phyloP scores from a whole-genome alignment of 2,888 invertebrate species.

The Catocala fraxini region DNA sequence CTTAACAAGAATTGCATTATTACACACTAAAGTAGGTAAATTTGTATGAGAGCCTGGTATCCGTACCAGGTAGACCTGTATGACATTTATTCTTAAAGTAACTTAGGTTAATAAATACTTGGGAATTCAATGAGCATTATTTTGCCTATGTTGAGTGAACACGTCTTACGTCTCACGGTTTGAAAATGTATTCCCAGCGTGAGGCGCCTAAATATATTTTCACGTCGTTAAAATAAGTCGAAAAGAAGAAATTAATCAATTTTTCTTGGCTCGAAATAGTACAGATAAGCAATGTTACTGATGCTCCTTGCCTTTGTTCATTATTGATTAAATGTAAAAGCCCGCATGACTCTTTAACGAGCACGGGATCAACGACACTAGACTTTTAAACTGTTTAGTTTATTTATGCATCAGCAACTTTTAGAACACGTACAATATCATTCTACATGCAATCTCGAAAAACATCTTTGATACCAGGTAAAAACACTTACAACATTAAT shows the following conservation, averaged over 20 bases:
- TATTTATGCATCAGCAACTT: neutral
- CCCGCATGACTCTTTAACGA: constrained; percentile 49
- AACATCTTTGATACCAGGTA: too few relatives aligned
- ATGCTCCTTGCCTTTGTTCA: constrained; percentile 20
- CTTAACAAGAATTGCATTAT: too few relatives aligned
- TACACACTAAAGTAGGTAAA: too few relatives aligned
- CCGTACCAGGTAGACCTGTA: too few relatives aligned
- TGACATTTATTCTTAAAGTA: too few relatives aligned
- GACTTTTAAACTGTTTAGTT: neutral
- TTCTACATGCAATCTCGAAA: too few relatives aligned
- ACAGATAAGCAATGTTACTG: constrained; percentile 15
- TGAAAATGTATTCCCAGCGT: constrained; percentile 4
- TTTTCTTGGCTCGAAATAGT: constrained; percentile 10
- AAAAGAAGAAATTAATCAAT: constrained; percentile 20
- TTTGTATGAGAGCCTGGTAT: too few relatives aligned
- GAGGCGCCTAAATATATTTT: constrained; percentile 11
- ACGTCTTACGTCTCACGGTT: neutral
- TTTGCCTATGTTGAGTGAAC: too few relatives aligned
- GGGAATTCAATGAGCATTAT: too few relatives aligned
- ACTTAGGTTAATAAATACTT: too few relatives aligned
- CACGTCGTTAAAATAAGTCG: constrained; percentile 5
- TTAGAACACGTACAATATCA: too few relatives aligned
- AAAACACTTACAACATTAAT: too few relatives aligned
- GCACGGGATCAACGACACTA: constrained; percentile 35
- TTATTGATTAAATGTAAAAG: constrained; percentile 48